Conservation (phyloP, 2,888 invertebrate genomes). For the Atethmia centrago region DNA sequence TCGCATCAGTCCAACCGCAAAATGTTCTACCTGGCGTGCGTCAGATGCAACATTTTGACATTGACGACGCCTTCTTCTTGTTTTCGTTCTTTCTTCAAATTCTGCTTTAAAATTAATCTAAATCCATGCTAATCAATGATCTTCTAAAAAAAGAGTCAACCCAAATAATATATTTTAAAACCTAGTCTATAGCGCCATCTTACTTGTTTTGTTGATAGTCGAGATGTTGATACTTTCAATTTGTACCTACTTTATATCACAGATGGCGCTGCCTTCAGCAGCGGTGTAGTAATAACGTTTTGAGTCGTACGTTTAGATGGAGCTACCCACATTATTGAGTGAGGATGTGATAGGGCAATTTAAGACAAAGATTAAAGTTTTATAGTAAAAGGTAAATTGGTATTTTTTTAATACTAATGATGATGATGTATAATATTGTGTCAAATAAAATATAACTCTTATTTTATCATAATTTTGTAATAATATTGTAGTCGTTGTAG, state of each 20-base stretch:
- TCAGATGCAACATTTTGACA: not conserved
- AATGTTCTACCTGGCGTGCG: too few relatives aligned
- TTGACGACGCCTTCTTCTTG: not conserved
- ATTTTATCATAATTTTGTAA: too few relatives aligned
- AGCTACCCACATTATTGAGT: conserved; percentile 8
- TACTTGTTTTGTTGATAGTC: not conserved
- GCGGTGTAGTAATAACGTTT: not conserved
- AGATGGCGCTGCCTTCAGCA: conserved; percentile 41
- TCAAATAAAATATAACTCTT: too few relatives aligned
- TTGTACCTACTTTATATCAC: not conserved
- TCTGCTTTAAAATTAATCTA: not conserved
- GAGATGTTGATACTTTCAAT: too few relatives aligned
- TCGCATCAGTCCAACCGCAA: too few relatives aligned
- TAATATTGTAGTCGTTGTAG: too few relatives aligned
- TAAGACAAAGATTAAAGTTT: too few relatives aligned
- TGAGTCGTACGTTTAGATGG: conserved; percentile 21
- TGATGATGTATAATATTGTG: too few relatives aligned
- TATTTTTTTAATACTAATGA: too few relatives aligned
- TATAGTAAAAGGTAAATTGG: too few relatives aligned
- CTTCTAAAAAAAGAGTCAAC: not conserved
- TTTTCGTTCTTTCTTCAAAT: not conserved
- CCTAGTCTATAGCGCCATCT: conserved; percentile 30
- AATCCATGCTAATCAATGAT: too few relatives aligned
- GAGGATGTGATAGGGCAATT: not conserved
- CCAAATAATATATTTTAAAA: not conserved